Evolutionary conservation across 30 jellyfish, hydroid and myxozoan species (phyloP).

Genomic region (Catostylus mosaicus): DNA sequence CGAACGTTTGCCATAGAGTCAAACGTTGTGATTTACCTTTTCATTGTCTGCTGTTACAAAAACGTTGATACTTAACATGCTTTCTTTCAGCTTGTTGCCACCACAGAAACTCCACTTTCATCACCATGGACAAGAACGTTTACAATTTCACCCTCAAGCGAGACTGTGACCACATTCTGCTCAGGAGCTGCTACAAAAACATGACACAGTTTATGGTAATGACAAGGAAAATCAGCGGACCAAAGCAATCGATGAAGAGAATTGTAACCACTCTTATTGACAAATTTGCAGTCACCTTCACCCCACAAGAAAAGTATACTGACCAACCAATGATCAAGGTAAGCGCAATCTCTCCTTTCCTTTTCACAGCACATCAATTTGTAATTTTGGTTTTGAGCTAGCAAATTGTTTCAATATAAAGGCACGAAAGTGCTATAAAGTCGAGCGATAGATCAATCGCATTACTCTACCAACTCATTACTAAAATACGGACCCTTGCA

Average conservation of each 20-base stretch:
- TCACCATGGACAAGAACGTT: slow-evolving; percentile 59
- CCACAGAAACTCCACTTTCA: slow-evolving; percentile 64
- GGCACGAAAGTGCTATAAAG: too few species aligned
- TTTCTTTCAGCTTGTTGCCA: slow-evolving; percentile 61
- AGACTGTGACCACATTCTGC: slow-evolving; percentile 69
- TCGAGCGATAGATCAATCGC: too few species aligned
- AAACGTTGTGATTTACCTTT: too few species aligned
- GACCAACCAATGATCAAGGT: slow-evolving; percentile 50
- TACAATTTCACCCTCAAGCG: slow-evolving; percentile 53
- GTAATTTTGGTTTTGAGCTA: too few species aligned
- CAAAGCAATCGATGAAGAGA: slow-evolving; percentile 11
- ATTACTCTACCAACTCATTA: neutral
- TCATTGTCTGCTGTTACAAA: too few species aligned
- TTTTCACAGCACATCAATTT: too few species aligned
- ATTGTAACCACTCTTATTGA: slow-evolving; percentile 56
- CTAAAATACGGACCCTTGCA: too few species aligned
- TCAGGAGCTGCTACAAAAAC: slow-evolving; percentile 75
- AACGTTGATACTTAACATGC: too few species aligned
- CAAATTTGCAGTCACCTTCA: slow-evolving; percentile 25
- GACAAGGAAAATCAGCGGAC: slow-evolving; percentile 19
- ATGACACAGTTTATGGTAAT: slow-evolving; percentile 66
- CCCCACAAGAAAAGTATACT: slow-evolving; percentile 18
- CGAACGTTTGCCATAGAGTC: too few species aligned
- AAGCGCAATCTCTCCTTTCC: too few species aligned
- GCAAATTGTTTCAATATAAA: too few species aligned